phyloP scores from a whole-genome alignment of 2,797 vertebrate genomes.

The Taeniopygia guttata region DNA sequence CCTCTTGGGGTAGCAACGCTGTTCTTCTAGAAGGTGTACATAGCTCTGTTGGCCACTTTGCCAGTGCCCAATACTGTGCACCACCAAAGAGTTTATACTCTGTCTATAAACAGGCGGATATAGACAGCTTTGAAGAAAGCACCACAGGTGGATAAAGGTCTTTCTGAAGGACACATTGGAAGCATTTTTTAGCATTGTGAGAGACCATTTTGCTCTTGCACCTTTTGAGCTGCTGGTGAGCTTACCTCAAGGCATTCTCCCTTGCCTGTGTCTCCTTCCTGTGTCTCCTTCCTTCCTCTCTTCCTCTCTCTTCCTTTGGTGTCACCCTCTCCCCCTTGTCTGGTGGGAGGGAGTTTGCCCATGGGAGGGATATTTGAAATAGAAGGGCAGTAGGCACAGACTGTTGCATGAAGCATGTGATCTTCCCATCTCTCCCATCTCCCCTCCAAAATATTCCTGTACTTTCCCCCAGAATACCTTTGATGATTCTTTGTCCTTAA shows the following conservation, averaged over 20 bases:
- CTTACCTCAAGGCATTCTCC: fast-evolving
- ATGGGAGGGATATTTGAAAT: neutral
- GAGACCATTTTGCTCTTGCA: neutral
- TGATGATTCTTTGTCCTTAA: fast-evolving
- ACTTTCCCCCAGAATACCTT: neutral
- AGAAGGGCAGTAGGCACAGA: neutral
- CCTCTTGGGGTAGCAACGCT: neutral
- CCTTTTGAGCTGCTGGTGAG: neutral
- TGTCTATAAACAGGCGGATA: neutral
- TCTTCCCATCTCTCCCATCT: neutral
- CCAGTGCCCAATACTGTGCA: neutral
- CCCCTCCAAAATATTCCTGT: neutral
- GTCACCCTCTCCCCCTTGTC: neutral
- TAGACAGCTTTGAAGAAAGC: neutral
- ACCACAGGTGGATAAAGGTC: neutral
- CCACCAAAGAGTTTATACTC: neutral
- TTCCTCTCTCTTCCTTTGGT: neutral
- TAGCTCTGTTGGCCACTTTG: neutral
- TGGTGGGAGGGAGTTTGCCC: neutral
- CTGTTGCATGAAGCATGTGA: neutral
- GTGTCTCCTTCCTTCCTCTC: neutral
- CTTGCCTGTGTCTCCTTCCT: neutral
- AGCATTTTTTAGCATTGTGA: neutral
- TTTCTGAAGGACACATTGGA: neutral
- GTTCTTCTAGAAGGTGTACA: neutral